phyloP scores from a whole-genome alignment of 2,797 vertebrate genomes.

The Parauchenoglanis punctatus region DNA sequence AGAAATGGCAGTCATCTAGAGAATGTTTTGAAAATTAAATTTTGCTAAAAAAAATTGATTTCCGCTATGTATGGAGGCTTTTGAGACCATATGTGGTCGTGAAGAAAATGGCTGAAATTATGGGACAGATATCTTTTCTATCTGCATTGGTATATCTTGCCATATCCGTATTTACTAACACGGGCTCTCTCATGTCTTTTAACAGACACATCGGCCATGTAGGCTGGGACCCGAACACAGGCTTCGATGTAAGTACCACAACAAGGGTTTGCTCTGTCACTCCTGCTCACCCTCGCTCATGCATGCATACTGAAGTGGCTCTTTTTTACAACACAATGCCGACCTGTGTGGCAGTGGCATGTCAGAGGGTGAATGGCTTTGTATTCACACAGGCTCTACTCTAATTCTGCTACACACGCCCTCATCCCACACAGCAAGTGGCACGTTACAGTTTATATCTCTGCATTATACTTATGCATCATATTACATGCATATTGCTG shows the following conservation, averaged over 20 bases:
- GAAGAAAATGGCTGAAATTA: neutral
- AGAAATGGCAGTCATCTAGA: too few species aligned
- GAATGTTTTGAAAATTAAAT: too few species aligned
- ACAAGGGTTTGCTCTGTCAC: conserved; percentile 48
- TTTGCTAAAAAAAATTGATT: too few species aligned
- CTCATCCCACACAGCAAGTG: conserved; percentile 31
- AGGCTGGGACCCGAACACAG: conserved; percentile 98
- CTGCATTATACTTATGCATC: neutral
- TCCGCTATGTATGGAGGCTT: too few species aligned
- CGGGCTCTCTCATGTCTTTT: conserved; percentile 51
- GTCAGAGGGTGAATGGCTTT: conserved; percentile 68
- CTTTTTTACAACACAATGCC: conserved; percentile 65
- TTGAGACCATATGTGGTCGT: neutral
- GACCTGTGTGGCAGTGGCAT: conserved; percentile 66
- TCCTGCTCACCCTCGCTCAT: conserved; percentile 46
- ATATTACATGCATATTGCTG: neutral
- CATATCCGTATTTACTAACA: conserved; percentile 4
- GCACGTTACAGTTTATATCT: neutral
- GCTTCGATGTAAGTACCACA: conserved; percentile 93
- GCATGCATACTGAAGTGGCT: conserved; percentile 48
- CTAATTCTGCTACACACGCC: conserved; percentile 42
- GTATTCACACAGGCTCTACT: conserved; percentile 62
- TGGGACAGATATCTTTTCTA: neutral
- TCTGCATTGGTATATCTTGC: conserved; percentile 15
- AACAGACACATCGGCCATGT: conserved; percentile 95